A percentile compares a stretch with the other conserved stretches of the same genome.
phyloP scores from a whole-genome alignment of 2,113 vertebrate species.

The Brachyistius frenatus region DNA sequence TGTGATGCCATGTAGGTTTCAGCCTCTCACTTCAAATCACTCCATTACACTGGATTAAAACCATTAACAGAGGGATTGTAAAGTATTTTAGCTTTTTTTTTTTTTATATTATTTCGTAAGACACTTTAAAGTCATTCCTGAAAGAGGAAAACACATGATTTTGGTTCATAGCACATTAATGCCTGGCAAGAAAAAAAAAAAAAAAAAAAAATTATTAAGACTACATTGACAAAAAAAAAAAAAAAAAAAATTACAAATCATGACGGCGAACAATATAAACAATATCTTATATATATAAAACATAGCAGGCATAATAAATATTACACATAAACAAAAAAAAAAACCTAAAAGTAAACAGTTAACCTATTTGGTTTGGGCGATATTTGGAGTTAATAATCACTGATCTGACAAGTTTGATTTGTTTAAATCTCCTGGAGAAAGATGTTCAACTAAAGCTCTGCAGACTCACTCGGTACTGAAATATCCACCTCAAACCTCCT shows the following conservation, averaged over 20 bases:
- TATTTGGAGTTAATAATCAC: constrained; percentile 59
- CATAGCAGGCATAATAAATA: constrained; percentile 86
- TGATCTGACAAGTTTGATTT: constrained; percentile 42
- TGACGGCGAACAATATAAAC: constrained; percentile 80
- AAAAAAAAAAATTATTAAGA: constrained; percentile 69
- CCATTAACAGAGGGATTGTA: constrained; percentile 58
- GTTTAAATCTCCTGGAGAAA: constrained; percentile 38
- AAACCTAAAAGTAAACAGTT: constrained; percentile 77
- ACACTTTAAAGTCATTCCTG: constrained; percentile 79
- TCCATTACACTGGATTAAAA: constrained; percentile 67
- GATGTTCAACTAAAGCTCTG: constrained; percentile 33
- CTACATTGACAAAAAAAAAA: constrained; percentile 67
- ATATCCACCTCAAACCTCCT: constrained; percentile 48
- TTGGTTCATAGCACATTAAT: constrained; percentile 81
- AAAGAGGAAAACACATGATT: constrained; percentile 73
- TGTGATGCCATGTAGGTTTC: constrained; percentile 13
- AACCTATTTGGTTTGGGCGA: constrained; percentile 75
- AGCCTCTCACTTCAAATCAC: constrained; percentile 19
- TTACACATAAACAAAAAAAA: constrained; percentile 79
- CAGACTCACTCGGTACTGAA: constrained; percentile 49
- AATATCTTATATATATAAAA: constrained; percentile 85
- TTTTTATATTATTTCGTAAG: constrained; percentile 71
- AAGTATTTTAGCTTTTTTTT: constrained; percentile 69
- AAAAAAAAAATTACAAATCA: constrained; percentile 66
- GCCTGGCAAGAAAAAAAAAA: constrained; percentile 59